Evolutionary conservation across 2,797 vertebrate genomes (phyloP).

Genomic region (Spinus olivaceus): DNA sequence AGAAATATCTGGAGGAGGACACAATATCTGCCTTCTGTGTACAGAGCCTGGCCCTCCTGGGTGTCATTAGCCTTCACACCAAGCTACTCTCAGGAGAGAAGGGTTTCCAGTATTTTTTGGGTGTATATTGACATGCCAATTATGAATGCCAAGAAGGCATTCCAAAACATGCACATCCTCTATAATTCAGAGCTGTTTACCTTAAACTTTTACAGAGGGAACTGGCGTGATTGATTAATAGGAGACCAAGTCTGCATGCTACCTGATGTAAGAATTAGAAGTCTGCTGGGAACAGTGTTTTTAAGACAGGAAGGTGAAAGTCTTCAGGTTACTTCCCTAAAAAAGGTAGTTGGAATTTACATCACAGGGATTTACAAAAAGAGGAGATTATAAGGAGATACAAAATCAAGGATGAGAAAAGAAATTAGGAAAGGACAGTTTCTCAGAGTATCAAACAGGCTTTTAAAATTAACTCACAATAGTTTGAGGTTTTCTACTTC

Average conservation of each 20-base stretch:
- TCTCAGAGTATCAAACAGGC: neutral
- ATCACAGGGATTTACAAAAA: neutral
- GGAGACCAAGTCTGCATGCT: neutral
- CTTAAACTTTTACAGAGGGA: neutral
- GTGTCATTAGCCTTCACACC: neutral
- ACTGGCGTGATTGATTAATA: fast-evolving
- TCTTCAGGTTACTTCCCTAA: neutral
- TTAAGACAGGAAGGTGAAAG: neutral
- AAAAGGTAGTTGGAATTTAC: neutral
- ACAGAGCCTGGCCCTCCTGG: neutral
- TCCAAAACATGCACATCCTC: neutral
- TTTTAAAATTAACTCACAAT: neutral
- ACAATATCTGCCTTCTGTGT: neutral
- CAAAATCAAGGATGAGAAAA: neutral
- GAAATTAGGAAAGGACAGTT: neutral
- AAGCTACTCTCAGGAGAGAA: neutral
- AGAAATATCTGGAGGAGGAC: neutral
- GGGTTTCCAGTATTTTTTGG: neutral
- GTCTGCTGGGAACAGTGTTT: neutral
- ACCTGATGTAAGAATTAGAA: neutral
- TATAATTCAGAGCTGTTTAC: neutral
- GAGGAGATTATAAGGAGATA: neutral
- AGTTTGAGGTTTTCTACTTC: neutral
- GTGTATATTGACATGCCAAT: neutral
- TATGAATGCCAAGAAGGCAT: neutral